A percentile compares a stretch with the other conserved stretches of the same genome.
These are phyloP conservation scores for Adelosebastes latens DNA, from an alignment of 2,797 vertebrate species.

Conservation along the genomic window DNA sequence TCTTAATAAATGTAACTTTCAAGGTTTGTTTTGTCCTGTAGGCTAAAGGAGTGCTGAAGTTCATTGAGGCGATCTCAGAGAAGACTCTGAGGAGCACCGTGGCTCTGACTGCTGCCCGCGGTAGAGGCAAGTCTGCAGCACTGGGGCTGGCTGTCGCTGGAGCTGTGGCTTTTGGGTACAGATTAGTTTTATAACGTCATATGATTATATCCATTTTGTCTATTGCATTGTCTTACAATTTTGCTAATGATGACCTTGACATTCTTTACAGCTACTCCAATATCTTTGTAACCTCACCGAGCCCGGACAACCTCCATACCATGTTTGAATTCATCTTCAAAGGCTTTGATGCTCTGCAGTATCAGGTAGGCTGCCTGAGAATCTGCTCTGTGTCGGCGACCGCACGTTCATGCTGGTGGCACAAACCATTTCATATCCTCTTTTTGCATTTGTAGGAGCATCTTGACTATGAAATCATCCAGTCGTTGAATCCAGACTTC, in stretches of 20 bases:
- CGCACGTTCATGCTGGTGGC: background rate
- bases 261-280: conserved; percentile 91
- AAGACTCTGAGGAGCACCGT: conserved; percentile 96
- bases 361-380: conserved; percentile 85
- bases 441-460: conserved; percentile 86
- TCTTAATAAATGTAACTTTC: background rate
- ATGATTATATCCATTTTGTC: background rate
- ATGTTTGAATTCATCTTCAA: conserved; percentile 99
- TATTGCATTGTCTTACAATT: no score
- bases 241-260: background rate
- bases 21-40: conserved; percentile 49
- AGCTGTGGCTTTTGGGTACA: conserved; percentile 95
- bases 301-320: conserved; percentile 97
- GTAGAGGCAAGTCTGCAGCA: conserved; percentile 96
- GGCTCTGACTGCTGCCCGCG: conserved; percentile 93
- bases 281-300: conserved; percentile 97
- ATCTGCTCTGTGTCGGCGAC: background rate
- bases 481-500: conserved; percentile 97
- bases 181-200: background rate
- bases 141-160: conserved; percentile 94
- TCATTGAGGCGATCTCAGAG: conserved; percentile 96
- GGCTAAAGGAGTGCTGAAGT: conserved; percentile 95
- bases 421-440: background rate
- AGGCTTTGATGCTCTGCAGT: conserved; percentile 95
- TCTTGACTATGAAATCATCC: conserved; percentile 97